These are phyloP conservation scores for Apis laboriosa DNA, from an alignment of 1,140 invertebrate species.

Conservation along the genomic window DNA sequence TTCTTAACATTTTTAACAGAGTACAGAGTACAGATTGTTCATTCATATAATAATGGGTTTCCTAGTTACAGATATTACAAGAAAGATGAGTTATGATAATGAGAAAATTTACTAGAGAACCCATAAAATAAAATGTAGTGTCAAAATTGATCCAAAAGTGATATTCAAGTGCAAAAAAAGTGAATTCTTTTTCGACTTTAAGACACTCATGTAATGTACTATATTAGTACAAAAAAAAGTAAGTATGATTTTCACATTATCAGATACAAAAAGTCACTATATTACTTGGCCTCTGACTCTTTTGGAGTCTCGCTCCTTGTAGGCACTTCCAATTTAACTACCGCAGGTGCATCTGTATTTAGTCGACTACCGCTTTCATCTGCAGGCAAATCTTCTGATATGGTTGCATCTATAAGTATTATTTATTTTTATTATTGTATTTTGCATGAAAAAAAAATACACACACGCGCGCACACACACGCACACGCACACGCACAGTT, in stretches of 20 bases:
- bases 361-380: slow-evolving; percentile 54
- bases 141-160: slow-evolving; percentile 34
- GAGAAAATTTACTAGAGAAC: slow-evolving; percentile 31
- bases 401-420: slow-evolving; percentile 33
- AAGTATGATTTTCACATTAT: slow-evolving; percentile 41
- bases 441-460: too few species aligned
- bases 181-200: slow-evolving; percentile 20
- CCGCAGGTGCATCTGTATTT: slow-evolving; percentile 30
- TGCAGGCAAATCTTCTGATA: slow-evolving; percentile 33
- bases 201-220: slow-evolving; percentile 40
- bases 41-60: slow-evolving; percentile 19
- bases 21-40: slow-evolving; percentile 33
- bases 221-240: slow-evolving; percentile 44
- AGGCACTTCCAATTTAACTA: slow-evolving; percentile 56
- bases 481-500: too few species aligned
- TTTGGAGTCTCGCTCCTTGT: slow-evolving; percentile 51
- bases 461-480: too few species aligned
- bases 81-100: background rate
- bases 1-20: slow-evolving; percentile 18
- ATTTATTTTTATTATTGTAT: background rate
- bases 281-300: slow-evolving; percentile 56
- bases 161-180: slow-evolving; percentile 28
- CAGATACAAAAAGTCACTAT: slow-evolving; percentile 50
- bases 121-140: slow-evolving; percentile 31
- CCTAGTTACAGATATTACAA: slow-evolving; percentile 47